Conservation (phyloP, 2,888 invertebrate genomes). For the Altica lythri region DNA sequence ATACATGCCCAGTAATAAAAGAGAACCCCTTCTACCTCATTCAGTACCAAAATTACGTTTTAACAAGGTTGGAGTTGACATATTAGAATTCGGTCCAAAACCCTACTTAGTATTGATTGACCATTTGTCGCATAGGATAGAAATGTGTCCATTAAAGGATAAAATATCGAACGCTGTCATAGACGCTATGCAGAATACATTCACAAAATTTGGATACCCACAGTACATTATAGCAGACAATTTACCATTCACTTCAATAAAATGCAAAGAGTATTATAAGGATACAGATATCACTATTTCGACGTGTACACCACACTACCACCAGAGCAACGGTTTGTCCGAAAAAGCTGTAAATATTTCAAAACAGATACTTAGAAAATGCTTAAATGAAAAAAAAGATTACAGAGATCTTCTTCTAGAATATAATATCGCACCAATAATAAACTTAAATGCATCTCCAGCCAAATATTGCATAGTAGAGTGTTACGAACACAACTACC, state of each 20-base stretch:
- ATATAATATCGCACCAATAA: constrained; percentile 11
- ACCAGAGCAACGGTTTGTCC: constrained; percentile 35
- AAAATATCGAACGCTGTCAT: constrained; percentile 39
- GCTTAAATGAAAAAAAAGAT: constrained; percentile 29
- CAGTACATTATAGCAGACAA: constrained; percentile 39
- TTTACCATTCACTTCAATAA: constrained; percentile 35
- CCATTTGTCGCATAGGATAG: constrained; percentile 39
- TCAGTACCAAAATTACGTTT: constrained; percentile 33
- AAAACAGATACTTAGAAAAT: constrained; percentile 39
- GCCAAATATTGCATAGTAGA: constrained; percentile 29
- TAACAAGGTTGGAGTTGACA: constrained; percentile 36
- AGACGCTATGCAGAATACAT: constrained; percentile 34
- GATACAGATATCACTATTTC: constrained; percentile 35
- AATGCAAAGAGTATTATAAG: constrained; percentile 33
- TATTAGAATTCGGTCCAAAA: constrained; percentile 30
- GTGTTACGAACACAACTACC: constrained; percentile 31
- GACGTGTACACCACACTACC: constrained; percentile 25
- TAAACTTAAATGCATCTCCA: constrained; percentile 3
- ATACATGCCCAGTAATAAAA: constrained; percentile 12
- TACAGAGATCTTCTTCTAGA: constrained; percentile 25
- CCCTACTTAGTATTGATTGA: constrained; percentile 35
- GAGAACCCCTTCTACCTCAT: constrained; percentile 36
- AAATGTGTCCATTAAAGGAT: constrained; percentile 21
- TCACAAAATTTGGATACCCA: constrained; percentile 43
- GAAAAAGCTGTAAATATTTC: constrained; percentile 37